Evolutionary conservation across 2,888 invertebrate genomes (phyloP).

Genomic region (Ectemnius continuus): DNA sequence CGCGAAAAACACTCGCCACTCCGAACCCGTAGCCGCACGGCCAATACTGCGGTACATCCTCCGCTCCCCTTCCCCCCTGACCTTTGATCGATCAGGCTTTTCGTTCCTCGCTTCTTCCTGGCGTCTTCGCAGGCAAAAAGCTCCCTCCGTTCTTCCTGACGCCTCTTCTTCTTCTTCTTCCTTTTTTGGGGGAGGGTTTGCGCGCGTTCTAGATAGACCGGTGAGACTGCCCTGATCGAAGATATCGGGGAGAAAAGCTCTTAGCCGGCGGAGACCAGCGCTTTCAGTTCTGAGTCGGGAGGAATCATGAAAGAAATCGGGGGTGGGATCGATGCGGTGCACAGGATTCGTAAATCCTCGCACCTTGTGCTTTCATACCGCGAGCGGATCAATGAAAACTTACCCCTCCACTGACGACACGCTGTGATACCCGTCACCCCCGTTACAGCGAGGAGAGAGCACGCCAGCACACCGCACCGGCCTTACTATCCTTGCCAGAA

Average conservation of each 20-base stretch:
- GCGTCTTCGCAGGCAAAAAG: not conserved
- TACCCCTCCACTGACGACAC: conserved; percentile 63
- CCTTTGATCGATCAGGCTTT: conserved; percentile 8
- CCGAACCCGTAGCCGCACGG: conserved; percentile 49
- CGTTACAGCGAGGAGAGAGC: conserved; percentile 41
- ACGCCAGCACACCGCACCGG: conserved; percentile 71
- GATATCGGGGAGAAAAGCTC: too few relatives aligned
- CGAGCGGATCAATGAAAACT: conserved; percentile 77
- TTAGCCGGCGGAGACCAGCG: not conserved
- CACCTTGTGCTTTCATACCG: conserved; percentile 65
- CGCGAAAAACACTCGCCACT: conserved; percentile 58
- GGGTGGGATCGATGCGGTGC: conserved; percentile 42
- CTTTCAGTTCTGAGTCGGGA: not conserved
- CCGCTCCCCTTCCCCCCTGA: conserved; percentile 3
- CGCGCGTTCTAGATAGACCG: not conserved
- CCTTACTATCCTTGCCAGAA: conserved; percentile 67
- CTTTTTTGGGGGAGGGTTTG: too few relatives aligned
- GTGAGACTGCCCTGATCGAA: not conserved
- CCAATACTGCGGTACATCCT: conserved; percentile 36
- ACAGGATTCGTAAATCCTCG: conserved; percentile 55
- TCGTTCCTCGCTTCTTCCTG: not conserved
- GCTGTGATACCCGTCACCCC: conserved; percentile 52
- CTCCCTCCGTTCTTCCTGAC: not conserved
- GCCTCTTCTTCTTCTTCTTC: too few relatives aligned
- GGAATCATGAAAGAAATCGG: conserved; percentile 2